phyloP scores from a whole-genome alignment of 2,888 invertebrate species.

The Metopia argyrocephala region DNA sequence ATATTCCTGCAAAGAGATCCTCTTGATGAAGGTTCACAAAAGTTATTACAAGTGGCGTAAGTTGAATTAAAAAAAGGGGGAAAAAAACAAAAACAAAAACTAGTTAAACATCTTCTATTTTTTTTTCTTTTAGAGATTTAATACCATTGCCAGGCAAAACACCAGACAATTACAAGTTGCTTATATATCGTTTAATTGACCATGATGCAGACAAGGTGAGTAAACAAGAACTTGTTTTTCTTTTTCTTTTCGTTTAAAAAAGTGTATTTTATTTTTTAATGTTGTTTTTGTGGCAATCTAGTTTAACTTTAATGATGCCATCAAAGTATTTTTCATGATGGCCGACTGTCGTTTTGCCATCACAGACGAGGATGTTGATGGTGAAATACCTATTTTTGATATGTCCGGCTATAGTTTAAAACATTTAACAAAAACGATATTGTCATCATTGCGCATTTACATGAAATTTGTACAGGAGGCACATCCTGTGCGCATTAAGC shows the following conservation, averaged over 20 bases:
- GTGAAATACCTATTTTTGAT: slow-evolving; percentile 86
- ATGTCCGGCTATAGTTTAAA: slow-evolving; percentile 83
- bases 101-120: not conserved
- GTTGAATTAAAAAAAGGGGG: slow-evolving; percentile 58
- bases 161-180: slow-evolving; percentile 83
- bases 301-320: slow-evolving; percentile 83
- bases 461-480: slow-evolving; percentile 88
- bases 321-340: slow-evolving; percentile 86
- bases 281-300: slow-evolving; percentile 67
- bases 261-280: not conserved
- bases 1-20: slow-evolving; percentile 81
- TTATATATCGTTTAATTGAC: slow-evolving; percentile 83
- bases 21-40: slow-evolving; percentile 72
- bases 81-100: not conserved
- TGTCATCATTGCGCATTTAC: slow-evolving; percentile 83
- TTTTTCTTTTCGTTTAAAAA: not conserved
- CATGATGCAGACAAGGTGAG: slow-evolving; percentile 81
- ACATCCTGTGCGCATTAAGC: slow-evolving; percentile 83
- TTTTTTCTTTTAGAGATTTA: slow-evolving; percentile 80
- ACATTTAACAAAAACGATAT: slow-evolving; percentile 82
- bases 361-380: slow-evolving; percentile 80
- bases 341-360: slow-evolving; percentile 83
- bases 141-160: slow-evolving; percentile 84
- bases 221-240: not conserved
- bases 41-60: slow-evolving; percentile 75